Evolutionary conservation across 2,888 invertebrate species (phyloP), one percentile per base, ranked within the genome.

Genomic region (Eupithecia exiguata): DNA sequence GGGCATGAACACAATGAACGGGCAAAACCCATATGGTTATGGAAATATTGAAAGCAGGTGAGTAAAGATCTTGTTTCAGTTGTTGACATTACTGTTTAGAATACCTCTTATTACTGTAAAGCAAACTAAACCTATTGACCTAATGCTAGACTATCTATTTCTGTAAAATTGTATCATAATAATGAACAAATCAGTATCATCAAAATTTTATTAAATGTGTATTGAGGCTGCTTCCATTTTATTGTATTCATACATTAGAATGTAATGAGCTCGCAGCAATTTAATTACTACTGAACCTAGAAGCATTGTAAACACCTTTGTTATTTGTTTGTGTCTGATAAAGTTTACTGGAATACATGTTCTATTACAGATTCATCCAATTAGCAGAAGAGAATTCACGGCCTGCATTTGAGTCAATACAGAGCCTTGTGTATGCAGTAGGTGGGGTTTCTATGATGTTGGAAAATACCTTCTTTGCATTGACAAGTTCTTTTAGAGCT

Each of bases 391-490:
- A 98, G 82, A 97, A 96, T 83, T 98, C 99, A 0, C 95, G 99
- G 66, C 97, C 97, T 72, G 98, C 99, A 10, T 99, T 99, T 90
- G 97, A 99, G 84, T 98, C 98, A 18, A 98, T 99, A 80, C 99
- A 99, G 90, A 97, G 98, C 70, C 95, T 99, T 30, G 98, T 99
- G 3, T 96, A 97, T 81, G 98, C 99, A 0, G 97, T 99, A 80
- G 97, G 97, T 25, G 99, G 99, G 70, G 96, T 99, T 4, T 98
- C 99, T 4, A 98, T 98, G 96, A 99, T 99, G 98, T 91, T 99
- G 72, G 99, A 99, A 86, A 99, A 99, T 35, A 99, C 99, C 65
- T 99, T 98, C 89, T 97, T 98, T 87, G 99, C 99, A 5, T 96
- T 99, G 85, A 98, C 98, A 30, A 99, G 97, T 89, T 99, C 99